Evolutionary conservation across 2,888 invertebrate species (phyloP).

Genomic region (Brachyopa scutellaris): DNA sequence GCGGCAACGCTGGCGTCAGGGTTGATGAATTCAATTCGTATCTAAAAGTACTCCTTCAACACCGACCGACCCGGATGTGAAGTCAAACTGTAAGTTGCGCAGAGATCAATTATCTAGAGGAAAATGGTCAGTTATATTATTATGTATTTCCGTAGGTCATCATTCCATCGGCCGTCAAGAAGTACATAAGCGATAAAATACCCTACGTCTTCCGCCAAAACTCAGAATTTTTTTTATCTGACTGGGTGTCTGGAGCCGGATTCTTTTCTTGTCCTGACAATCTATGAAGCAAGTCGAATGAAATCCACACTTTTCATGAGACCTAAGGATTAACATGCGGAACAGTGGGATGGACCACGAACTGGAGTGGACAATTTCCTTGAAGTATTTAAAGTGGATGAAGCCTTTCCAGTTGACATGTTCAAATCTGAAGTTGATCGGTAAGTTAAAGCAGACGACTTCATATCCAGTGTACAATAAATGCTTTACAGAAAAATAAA

Average conservation of each 20-base stretch:
- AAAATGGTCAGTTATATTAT: not conserved
- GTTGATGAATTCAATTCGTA: slow-evolving; percentile 87
- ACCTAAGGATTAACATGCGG: slow-evolving; percentile 87
- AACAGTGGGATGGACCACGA: slow-evolving; percentile 96
- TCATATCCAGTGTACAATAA: not conserved
- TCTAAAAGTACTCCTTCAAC: slow-evolving; percentile 79
- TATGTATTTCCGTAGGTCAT: slow-evolving; percentile 84
- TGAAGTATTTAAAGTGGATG: slow-evolving; percentile 90
- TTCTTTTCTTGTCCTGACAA: slow-evolving; percentile 86
- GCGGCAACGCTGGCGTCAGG: slow-evolving; percentile 81
- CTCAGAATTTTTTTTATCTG: slow-evolving; percentile 93
- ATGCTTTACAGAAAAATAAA: slow-evolving; percentile 38
- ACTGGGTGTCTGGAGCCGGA: slow-evolving; percentile 96
- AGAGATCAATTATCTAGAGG: not conserved
- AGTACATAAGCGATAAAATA: slow-evolving; percentile 96
- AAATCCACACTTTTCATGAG: slow-evolving; percentile 79
- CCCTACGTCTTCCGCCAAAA: slow-evolving; percentile 98
- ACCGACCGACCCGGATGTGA: slow-evolving; percentile 33
- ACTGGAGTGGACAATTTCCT: slow-evolving; percentile 88
- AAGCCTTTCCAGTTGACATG: slow-evolving; percentile 86
- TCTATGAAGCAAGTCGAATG: slow-evolving; percentile 78
- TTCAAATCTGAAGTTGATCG: slow-evolving; percentile 85
- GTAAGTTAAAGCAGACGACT: slow-evolving; percentile 66
- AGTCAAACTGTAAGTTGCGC: slow-evolving; percentile 81
- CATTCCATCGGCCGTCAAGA: slow-evolving; percentile 91